Evolutionary conservation across 2,888 invertebrate genomes (phyloP).

Genomic region (Acrobasis suavella): DNA sequence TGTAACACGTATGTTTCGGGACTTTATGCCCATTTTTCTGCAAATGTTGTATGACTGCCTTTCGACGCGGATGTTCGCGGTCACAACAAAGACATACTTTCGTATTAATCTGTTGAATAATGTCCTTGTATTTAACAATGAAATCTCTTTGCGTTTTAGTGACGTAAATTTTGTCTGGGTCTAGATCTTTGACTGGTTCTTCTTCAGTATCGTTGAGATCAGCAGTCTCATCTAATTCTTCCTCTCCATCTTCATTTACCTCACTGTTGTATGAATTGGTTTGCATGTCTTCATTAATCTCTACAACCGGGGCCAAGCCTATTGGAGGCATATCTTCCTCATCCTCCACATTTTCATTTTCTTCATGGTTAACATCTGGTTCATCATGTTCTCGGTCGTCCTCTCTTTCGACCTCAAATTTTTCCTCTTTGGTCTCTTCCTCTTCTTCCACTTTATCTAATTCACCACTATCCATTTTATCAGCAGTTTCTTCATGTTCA

Average conservation of each 20-base stretch:
- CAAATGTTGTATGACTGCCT: conserved; percentile 78
- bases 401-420: conserved; percentile 38
- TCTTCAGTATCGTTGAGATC: conserved; percentile 55
- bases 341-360: conserved; percentile 55
- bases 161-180: conserved; percentile 67
- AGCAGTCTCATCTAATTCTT: conserved; percentile 48
- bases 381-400: conserved; percentile 52
- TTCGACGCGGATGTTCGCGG: conserved; percentile 72
- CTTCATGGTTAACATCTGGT: conserved; percentile 50
- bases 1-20: conserved; percentile 84
- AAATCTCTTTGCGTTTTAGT: conserved; percentile 75
- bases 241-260: conserved; percentile 58
- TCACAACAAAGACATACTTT: conserved; percentile 76
- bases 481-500: conserved; percentile 48
- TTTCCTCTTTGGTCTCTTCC: conserved; percentile 37
- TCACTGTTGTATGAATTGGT: conserved; percentile 63
- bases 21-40: conserved; percentile 82
- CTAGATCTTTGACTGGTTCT: conserved; percentile 54
- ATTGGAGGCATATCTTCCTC: conserved; percentile 64
- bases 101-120: conserved; percentile 77
- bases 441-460: conserved; percentile 40
- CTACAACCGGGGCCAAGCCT: conserved; percentile 64
- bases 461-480: conserved; percentile 41
- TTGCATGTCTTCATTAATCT: conserved; percentile 75
- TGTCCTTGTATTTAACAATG: conserved; percentile 68